Conservation (phyloP, 1,140 invertebrate genomes). For the Danaus melanippus region DNA sequence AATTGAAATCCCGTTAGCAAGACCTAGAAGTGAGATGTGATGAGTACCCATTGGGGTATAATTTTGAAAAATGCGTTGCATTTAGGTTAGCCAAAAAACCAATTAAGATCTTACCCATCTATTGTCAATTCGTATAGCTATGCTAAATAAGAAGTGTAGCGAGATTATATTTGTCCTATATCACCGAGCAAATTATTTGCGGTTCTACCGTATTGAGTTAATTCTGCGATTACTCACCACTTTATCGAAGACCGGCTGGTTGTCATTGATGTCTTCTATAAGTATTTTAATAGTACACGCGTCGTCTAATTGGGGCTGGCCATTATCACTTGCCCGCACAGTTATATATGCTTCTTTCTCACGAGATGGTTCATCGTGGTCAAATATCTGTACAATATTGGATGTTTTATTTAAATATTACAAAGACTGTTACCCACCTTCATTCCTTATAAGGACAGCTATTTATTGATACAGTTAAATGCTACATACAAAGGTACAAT, state of each 20-base stretch:
- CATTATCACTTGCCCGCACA: constrained; percentile 87
- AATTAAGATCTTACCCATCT: constrained; percentile 4
- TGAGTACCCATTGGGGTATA: constrained; percentile 5
- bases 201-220: neutral
- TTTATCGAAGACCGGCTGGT: constrained; percentile 89
- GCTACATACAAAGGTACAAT: too few relatives aligned
- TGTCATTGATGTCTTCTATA: constrained; percentile 91
- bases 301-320: constrained; percentile 85
- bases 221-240: constrained; percentile 57
- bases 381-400: constrained; percentile 74
- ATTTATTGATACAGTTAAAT: neutral
- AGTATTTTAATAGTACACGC: constrained; percentile 91
- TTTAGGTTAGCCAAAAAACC: constrained; percentile 12
- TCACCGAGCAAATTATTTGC: too few relatives aligned
- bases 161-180: constrained; percentile 3
- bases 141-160: neutral
- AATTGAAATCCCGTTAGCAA: constrained; percentile 17
- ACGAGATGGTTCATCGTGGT: constrained; percentile 87
- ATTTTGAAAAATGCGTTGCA: constrained; percentile 16
- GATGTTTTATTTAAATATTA: constrained; percentile 10
- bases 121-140: neutral
- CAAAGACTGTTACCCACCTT: constrained; percentile 19
- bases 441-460: constrained; percentile 21
- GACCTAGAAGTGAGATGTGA: constrained; percentile 20
- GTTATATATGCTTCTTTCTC: constrained; percentile 86